Conservation (phyloP, 2,113 vertebrate genomes). For the Bambusicola thoracicus region DNA sequence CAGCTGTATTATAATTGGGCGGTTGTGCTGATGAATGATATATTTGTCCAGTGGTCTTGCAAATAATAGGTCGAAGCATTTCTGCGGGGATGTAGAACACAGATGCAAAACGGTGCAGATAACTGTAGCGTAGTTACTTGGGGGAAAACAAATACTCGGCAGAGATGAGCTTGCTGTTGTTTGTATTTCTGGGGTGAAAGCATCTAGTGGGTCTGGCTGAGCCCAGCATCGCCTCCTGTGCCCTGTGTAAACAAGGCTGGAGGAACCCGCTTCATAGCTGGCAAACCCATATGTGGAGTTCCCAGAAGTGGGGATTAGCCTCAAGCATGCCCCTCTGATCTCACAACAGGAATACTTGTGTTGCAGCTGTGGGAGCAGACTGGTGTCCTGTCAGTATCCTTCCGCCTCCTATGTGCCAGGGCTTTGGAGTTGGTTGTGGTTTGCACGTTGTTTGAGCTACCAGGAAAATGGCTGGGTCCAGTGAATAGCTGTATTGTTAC, state of each 20-base stretch:
- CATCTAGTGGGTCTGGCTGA: neutral
- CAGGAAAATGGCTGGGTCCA: neutral
- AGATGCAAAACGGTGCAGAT: neutral
- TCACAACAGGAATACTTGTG: neutral
- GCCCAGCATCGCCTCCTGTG: neutral
- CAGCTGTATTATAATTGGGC: constrained; percentile 55
- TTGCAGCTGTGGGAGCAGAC: neutral
- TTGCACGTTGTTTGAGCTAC: neutral
- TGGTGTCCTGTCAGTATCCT: neutral
- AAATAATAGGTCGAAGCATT: constrained; percentile 50
- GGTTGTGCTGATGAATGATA: constrained; percentile 54
- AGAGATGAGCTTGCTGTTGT: neutral
- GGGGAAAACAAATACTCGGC: neutral
- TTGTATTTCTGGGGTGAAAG: neutral
- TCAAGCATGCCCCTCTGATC: neutral
- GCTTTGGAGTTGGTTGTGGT: neutral
- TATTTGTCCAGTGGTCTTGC: constrained; percentile 56
- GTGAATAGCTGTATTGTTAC: neutral
- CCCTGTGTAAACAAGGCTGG: neutral
- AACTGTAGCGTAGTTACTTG: neutral
- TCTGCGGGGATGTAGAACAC: constrained; percentile 22
- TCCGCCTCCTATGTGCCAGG: neutral
- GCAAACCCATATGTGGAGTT: neutral
- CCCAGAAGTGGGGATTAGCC: neutral
- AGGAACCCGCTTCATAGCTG: neutral